phyloP scores from a whole-genome alignment of 2,797 vertebrate genomes.

The Silurus aristotelis region DNA sequence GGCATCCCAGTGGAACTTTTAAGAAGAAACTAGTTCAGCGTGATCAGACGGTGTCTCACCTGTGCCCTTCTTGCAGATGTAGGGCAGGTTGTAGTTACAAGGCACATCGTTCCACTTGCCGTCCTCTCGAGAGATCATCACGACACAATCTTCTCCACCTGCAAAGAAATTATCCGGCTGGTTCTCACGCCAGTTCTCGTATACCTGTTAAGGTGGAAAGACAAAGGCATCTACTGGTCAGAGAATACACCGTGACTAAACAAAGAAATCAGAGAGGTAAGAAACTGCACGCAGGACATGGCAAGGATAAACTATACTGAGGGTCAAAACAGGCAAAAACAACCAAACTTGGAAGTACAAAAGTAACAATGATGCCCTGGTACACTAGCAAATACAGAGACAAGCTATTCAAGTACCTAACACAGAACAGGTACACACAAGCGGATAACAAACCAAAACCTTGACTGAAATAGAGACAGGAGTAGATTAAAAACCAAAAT shows the following conservation, averaged over 20 bases:
- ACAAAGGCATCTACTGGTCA: neutral
- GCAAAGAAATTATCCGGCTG: slow-evolving; percentile 97
- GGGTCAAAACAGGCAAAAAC: neutral
- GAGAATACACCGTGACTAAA: neutral
- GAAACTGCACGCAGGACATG: neutral
- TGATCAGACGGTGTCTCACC: slow-evolving; percentile 67
- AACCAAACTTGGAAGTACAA: neutral
- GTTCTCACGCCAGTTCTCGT: slow-evolving; percentile 93
- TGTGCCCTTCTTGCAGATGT: slow-evolving; percentile 96
- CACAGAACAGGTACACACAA: neutral
- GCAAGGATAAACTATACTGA: neutral
- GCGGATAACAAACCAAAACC: neutral
- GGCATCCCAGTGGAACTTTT: slow-evolving; percentile 13
- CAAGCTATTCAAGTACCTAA: neutral
- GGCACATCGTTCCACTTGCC: slow-evolving; percentile 97
- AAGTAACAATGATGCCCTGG: neutral
- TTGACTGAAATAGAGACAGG: neutral
- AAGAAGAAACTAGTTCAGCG: slow-evolving; percentile 29
- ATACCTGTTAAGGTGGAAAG: slow-evolving; percentile 75
- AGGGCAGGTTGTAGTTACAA: slow-evolving; percentile 97
- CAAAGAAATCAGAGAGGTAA: neutral
- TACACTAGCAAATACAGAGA: neutral
- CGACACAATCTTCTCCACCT: slow-evolving; percentile 93
- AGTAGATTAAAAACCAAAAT: neutral
- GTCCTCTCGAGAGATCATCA: slow-evolving; percentile 91